phyloP scores from a whole-genome alignment of 2,113 vertebrate species.

The Blennius ocellaris region DNA sequence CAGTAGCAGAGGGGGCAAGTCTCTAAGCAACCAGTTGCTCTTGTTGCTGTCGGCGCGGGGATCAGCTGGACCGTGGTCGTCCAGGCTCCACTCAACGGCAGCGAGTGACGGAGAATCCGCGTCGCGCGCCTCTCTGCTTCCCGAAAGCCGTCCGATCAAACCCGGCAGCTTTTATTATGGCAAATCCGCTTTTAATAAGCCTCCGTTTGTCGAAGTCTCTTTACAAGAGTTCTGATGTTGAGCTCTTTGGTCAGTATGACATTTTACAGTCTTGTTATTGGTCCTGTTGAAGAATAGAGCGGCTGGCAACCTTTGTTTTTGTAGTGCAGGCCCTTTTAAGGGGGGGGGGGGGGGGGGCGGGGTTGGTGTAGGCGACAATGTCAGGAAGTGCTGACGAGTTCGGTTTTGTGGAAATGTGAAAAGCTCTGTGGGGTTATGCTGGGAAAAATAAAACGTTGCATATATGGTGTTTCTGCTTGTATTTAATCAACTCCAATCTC shows the following conservation, averaged over 20 bases:
- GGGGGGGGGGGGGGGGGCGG: too few relatives aligned
- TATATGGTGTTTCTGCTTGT: too few relatives aligned
- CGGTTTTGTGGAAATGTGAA: too few relatives aligned
- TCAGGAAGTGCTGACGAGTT: neutral
- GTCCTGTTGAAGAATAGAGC: neutral
- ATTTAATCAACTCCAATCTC: too few relatives aligned
- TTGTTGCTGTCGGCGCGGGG: conserved; percentile 12
- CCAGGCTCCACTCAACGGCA: conserved; percentile 26
- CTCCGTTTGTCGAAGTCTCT: neutral
- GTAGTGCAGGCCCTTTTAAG: too few relatives aligned
- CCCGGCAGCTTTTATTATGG: neutral
- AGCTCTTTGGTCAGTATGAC: neutral
- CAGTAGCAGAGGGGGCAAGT: conserved; percentile 36
- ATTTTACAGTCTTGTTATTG: neutral
- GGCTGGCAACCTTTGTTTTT: neutral
- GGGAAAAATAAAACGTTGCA: too few relatives aligned
- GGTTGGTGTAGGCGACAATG: too few relatives aligned
- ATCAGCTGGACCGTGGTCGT: conserved; percentile 24
- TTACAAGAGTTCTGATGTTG: neutral
- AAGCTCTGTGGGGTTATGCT: too few relatives aligned
- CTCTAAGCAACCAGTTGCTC: conserved; percentile 45
- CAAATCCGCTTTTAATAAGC: conserved; percentile 1
- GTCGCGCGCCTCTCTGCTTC: neutral
- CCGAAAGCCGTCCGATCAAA: conserved; percentile 3
- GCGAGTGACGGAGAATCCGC: neutral